Percentiles rank a stretch among this genome's conserved stretches.
Evolutionary conservation across 2,797 vertebrate genomes (phyloP).

Genomic region (Chloroceryle inda): DNA sequence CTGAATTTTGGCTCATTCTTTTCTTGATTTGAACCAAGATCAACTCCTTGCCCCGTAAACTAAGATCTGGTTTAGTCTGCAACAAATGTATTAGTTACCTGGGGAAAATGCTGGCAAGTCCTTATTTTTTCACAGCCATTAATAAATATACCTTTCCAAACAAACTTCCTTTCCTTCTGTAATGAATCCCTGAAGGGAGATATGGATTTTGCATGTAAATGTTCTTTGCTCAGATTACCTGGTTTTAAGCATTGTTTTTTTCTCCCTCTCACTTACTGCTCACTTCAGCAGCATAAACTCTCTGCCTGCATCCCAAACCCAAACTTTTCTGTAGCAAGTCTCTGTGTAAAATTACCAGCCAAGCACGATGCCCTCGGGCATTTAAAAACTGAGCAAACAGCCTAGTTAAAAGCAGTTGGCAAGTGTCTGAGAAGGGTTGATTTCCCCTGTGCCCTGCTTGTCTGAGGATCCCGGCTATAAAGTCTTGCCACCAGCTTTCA

Average conservation of each 20-base stretch:
- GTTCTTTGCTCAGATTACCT: neutral
- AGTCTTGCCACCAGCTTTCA: neutral
- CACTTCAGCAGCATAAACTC: neutral
- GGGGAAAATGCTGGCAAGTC: neutral
- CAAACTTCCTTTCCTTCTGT: constrained; percentile 13
- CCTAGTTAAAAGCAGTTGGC: neutral
- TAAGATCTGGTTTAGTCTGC: neutral
- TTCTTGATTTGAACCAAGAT: neutral
- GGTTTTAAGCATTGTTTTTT: neutral
- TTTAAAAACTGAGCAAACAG: neutral
- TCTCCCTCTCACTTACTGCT: neutral
- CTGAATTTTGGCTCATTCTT: neutral
- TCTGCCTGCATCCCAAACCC: accelerated
- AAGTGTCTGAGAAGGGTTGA: neutral
- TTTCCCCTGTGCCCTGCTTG: neutral
- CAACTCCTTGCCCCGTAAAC: neutral
- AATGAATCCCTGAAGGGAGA: constrained; percentile 10
- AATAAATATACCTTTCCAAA: neutral
- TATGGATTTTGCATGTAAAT: neutral
- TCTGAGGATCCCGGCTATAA: neutral
- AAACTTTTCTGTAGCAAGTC: neutral
- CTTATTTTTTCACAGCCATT: neutral
- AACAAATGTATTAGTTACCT: neutral
- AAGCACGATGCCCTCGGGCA: neutral
- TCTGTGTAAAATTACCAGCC: neutral